phyloP scores from a whole-genome alignment of 2,888 invertebrate species.

The Selenia dentaria region DNA sequence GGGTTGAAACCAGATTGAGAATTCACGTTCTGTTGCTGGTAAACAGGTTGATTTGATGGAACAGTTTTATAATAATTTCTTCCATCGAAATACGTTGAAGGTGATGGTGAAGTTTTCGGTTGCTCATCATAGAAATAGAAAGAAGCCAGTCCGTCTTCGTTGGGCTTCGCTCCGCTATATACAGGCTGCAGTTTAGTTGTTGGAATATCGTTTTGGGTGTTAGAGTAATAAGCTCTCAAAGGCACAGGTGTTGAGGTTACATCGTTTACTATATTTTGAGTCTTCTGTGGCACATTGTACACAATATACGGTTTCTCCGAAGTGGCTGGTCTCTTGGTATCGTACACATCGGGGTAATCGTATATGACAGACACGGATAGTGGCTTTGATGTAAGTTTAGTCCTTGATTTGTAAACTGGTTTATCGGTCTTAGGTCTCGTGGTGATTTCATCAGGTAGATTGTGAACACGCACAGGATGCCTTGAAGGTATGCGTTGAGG shows the following conservation, averaged over 20 bases:
- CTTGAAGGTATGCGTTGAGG: conserved; percentile 72
- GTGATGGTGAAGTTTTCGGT: conserved; percentile 82
- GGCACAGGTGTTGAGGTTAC: conserved; percentile 86
- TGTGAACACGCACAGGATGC: conserved; percentile 72
- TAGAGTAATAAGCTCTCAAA: conserved; percentile 85
- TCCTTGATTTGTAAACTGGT: conserved; percentile 72
- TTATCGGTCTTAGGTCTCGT: conserved; percentile 73
- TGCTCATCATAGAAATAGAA: conserved; percentile 89
- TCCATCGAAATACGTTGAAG: conserved; percentile 77
- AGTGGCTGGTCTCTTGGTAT: conserved; percentile 69
- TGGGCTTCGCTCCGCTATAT: conserved; percentile 60
- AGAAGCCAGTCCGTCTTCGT: conserved; percentile 81
- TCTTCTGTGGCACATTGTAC: conserved; percentile 78
- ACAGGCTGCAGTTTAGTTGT: conserved; percentile 83
- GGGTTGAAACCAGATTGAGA: conserved; percentile 64
- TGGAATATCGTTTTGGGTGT: conserved; percentile 78
- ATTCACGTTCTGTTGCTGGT: conserved; percentile 53
- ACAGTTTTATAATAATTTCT: conserved; percentile 76
- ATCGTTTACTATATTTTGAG: conserved; percentile 58
- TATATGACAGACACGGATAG: conserved; percentile 77
- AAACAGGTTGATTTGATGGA: conserved; percentile 51
- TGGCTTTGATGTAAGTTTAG: conserved; percentile 79
- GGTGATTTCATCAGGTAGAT: conserved; percentile 64
- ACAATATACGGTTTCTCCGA: conserved; percentile 78
- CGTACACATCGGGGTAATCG: conserved; percentile 75